A percentile compares a stretch with the other conserved stretches of the same genome.
Evolutionary conservation across 2,888 invertebrate species (phyloP).

Genomic region (Lydus trimaculatus): DNA sequence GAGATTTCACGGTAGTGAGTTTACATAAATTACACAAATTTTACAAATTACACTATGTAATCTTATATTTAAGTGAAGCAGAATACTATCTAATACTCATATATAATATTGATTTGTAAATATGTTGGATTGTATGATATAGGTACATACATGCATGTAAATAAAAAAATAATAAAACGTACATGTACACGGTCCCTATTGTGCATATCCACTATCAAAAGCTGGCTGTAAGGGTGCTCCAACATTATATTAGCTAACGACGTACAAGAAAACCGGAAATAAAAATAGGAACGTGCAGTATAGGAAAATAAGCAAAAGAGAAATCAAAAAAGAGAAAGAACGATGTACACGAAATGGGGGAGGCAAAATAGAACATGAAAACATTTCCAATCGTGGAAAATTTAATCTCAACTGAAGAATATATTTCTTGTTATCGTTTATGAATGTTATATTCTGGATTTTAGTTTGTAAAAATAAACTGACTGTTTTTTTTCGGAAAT

Average conservation of each 20-base stretch:
- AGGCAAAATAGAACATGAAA: slow-evolving; percentile 47
- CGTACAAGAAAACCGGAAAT: slow-evolving; percentile 50
- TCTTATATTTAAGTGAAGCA: slow-evolving; percentile 29
- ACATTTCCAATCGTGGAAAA: slow-evolving; percentile 50
- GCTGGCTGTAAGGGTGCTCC: slow-evolving; percentile 42
- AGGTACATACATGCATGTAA: slow-evolving; percentile 23
- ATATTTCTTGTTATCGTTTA: slow-evolving; percentile 44
- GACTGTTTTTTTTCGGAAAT: slow-evolving; percentile 17
- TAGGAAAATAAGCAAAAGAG: slow-evolving; percentile 22
- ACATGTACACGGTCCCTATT: slow-evolving; percentile 48
- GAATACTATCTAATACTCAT: slow-evolving; percentile 15
- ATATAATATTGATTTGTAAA: slow-evolving; percentile 14
- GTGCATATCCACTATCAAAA: slow-evolving; percentile 39
- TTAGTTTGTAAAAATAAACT: slow-evolving; percentile 19
- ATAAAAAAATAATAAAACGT: slow-evolving; percentile 50
- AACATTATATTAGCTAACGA: slow-evolving; percentile 53
- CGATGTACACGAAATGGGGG: background rate
- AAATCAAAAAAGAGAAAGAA: slow-evolving; percentile 2
- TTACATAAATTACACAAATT: slow-evolving; percentile 34
- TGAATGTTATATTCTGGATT: slow-evolving; percentile 25
- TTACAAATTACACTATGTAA: slow-evolving; percentile 31
- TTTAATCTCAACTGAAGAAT: slow-evolving; percentile 48
- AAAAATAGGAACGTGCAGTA: slow-evolving; percentile 48
- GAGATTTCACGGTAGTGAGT: slow-evolving; percentile 31
- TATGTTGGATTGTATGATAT: background rate